These are phyloP conservation scores for Lemur catta DNA, from an alignment of 2,797 vertebrate species.

Conservation along the genomic window DNA sequence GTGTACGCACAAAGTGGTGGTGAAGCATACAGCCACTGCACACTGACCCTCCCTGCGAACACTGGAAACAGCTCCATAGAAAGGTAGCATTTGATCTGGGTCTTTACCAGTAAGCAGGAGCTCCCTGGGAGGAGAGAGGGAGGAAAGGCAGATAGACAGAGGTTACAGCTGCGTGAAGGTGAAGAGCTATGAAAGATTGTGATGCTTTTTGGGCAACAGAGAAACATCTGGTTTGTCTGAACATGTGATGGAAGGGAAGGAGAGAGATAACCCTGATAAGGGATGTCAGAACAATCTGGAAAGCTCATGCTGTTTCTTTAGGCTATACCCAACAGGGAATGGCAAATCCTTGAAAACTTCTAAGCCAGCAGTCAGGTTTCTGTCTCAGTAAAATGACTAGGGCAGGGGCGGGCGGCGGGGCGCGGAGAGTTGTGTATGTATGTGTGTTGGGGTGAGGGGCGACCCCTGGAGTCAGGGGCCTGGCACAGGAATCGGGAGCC, in stretches of 20 bases:
- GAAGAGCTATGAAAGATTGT: neutral
- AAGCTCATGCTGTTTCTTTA: neutral
- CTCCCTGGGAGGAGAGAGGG: neutral
- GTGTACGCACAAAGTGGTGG: too few relatives aligned
- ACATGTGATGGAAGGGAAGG: neutral
- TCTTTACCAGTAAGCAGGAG: neutral
- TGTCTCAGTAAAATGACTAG: neutral
- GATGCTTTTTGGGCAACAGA: neutral
- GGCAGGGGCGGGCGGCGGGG: neutral
- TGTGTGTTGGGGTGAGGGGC: neutral
- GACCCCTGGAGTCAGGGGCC: neutral
- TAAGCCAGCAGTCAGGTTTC: neutral
- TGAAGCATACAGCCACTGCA: accelerated
- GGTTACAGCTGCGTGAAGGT: neutral
- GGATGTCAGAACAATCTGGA: neutral
- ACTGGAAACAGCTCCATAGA: neutral
- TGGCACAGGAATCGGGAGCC: neutral
- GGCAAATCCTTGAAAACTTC: neutral
- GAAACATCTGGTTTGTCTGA: neutral
- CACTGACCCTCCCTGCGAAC: neutral
- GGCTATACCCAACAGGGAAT: neutral
- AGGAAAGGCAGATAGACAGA: neutral
- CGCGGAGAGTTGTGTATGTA: neutral
- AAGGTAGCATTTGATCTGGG: neutral
- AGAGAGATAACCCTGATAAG: neutral